Evolutionary conservation across 2,888 invertebrate species (phyloP), one percentile per base, ranked within the genome.

Genomic region (Raillietiella orientalis): DNA sequence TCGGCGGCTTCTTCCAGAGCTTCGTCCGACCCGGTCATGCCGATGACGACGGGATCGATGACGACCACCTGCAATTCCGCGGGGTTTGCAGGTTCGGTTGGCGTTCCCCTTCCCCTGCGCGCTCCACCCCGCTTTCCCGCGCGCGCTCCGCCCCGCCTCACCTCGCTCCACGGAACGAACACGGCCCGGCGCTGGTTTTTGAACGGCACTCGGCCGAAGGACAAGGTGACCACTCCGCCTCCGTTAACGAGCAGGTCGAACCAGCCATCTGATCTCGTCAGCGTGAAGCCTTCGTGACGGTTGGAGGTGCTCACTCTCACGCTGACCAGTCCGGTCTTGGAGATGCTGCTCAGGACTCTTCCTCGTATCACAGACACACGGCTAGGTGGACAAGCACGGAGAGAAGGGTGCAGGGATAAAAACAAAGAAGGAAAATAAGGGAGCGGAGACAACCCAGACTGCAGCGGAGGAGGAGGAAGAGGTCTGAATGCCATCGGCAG

Each of bases 181-280:
- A 87, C 72, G 3, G 77, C 79, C 42, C 67, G 62, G 33, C 74
- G 67, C 30, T 72, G 55, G 1, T 75, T 69, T 43, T 66, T 63
- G 58, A 84, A 93, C 14, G 90, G 90, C 29, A 74, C 75, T 31
- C 93, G 58, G 45, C 84, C 79, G 54, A 96, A 87, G 50, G 84
- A 79, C 35, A 96, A 55, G 12, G 79, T 84, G 29, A 96, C 82
- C 2, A 87, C 84, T 16, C 87, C 87, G 24, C 93, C 96, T 10
- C 96, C 96, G 49, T 99, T 93, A 32, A 96, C 90, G 41, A 96
- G 55, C 30, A 99, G 71, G 53, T 99, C 96, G 57, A 93, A 99
- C 79, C 82, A 82, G 60, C 82, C 82, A 36, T 75, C 77, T 43
- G 70, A 66, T 40, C 82, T 58, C 28, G 82, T 79, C 27, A 82